Conservation (phyloP, 1,140 invertebrate species). For the Drosophila leontia region DNA sequence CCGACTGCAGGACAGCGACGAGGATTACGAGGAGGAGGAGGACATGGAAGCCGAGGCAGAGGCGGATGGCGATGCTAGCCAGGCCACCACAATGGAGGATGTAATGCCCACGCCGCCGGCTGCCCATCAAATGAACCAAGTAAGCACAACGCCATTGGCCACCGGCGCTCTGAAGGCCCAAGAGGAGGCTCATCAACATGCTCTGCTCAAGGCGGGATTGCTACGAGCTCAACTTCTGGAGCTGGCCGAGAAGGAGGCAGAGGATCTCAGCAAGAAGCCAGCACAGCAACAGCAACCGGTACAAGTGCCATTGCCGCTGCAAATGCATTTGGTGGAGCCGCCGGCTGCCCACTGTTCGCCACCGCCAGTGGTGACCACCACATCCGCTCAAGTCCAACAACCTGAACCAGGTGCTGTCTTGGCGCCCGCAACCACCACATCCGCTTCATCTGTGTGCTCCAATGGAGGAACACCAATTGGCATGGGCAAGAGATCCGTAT, state of each 20-base stretch:
- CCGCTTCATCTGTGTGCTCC: conserved; percentile 50
- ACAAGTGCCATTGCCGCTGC: conserved; percentile 16
- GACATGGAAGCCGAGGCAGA: conserved; percentile 69
- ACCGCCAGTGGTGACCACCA: conserved; percentile 64
- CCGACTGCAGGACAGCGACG: conserved; percentile 78
- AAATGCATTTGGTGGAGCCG: conserved; percentile 37
- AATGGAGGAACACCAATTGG: conserved; percentile 37
- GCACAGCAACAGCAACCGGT: conserved; percentile 6
- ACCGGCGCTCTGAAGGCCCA: conserved; percentile 64
- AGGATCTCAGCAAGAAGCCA: conserved; percentile 78
- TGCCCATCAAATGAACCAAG: conserved; percentile 73
- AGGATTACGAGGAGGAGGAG: conserved; percentile 82
- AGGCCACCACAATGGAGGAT: conserved; percentile 60
- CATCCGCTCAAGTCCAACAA: conserved; percentile 50
- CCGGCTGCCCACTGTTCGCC: conserved; percentile 59
- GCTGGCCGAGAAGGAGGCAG: conserved; percentile 69
- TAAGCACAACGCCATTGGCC: conserved; percentile 67
- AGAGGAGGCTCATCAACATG: conserved; percentile 70
- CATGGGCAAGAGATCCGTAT: conserved; percentile 73
- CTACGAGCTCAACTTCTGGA: conserved; percentile 65
- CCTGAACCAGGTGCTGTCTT: conserved; percentile 44
- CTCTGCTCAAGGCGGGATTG: conserved; percentile 63
- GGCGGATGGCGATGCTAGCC: conserved; percentile 62
- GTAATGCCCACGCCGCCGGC: conserved; percentile 71
- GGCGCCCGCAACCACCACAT: conserved; percentile 69